A percentile compares a stretch with the other conserved stretches of the same genome.
Conservation (phyloP, 1,140 invertebrate species). For the Drosophila littoralis region DNA sequence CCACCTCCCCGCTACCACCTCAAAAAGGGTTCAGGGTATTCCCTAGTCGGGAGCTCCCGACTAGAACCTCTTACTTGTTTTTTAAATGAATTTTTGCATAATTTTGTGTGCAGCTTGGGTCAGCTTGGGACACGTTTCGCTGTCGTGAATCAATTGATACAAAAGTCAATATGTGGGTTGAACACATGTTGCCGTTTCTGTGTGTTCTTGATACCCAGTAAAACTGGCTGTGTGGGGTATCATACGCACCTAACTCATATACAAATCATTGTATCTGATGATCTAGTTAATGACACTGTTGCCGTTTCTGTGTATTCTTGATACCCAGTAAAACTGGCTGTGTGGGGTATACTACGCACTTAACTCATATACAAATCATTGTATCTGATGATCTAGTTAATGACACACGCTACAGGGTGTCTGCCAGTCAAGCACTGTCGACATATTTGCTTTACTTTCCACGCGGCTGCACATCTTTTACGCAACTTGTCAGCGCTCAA, state of each 20-base stretch:
- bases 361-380: background rate
- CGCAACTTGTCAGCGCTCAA: slow-evolving; percentile 56
- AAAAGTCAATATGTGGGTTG: background rate
- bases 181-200: background rate
- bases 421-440: background rate
- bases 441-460: slow-evolving; percentile 44
- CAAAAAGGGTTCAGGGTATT: too few relatives aligned
- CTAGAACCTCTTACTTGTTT: too few relatives aligned
- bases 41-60: too few relatives aligned
- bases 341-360: slow-evolving; percentile 1
- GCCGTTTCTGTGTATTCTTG: background rate
- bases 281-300: background rate
- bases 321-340: background rate
- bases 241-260: background rate
- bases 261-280: too few relatives aligned
- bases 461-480: slow-evolving; percentile 61
- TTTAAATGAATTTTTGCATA: slow-evolving; percentile 44
- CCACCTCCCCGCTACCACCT: too few relatives aligned
- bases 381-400: too few relatives aligned
- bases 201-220: slow-evolving; percentile 5
- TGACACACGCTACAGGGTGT: background rate
- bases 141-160: slow-evolving; percentile 34
- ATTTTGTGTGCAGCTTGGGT: slow-evolving; percentile 36
- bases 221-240: background rate
- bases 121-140: slow-evolving; percentile 45